Evolutionary conservation across 1,140 invertebrate genomes (phyloP).

Genomic region (Drosophila auraria): DNA sequence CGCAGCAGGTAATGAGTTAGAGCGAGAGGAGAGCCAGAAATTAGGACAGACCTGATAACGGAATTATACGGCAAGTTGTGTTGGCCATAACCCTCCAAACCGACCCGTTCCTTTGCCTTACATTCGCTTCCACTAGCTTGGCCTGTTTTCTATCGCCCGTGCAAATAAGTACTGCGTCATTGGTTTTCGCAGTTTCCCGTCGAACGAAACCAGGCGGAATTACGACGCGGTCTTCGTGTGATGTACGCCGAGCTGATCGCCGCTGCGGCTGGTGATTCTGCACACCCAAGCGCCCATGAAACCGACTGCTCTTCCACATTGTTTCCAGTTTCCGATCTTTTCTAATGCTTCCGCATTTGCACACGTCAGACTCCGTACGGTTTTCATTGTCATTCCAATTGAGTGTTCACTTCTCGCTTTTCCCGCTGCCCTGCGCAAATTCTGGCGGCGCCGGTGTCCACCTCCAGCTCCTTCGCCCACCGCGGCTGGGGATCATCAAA

Average conservation of each 20-base stretch:
- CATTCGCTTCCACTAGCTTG: background rate
- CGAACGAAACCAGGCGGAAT: slow-evolving; percentile 5
- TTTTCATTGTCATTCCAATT: slow-evolving; percentile 45
- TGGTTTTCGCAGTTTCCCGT: slow-evolving; percentile 21
- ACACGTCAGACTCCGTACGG: background rate
- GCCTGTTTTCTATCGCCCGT: slow-evolving; percentile 15
- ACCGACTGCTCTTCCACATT: background rate
- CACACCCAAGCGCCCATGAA: slow-evolving; percentile 17
- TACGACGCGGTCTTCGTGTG: slow-evolving; percentile 20
- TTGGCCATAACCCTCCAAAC: slow-evolving; percentile 11
- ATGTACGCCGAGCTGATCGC: slow-evolving; percentile 8
- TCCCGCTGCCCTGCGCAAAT: slow-evolving; percentile 40
- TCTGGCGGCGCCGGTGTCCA: slow-evolving; percentile 26
- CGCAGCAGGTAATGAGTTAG: slow-evolving; percentile 42
- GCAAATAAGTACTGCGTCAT: slow-evolving; percentile 30
- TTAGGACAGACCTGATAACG: slow-evolving; percentile 48
- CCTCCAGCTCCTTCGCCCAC: slow-evolving; percentile 5
- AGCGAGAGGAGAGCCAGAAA: slow-evolving; percentile 1
- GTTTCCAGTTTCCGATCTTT: slow-evolving; percentile 24
- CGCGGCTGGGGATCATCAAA: slow-evolving; percentile 12
- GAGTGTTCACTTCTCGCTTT: slow-evolving; percentile 14
- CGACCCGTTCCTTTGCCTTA: slow-evolving; percentile 5
- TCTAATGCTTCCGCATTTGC: slow-evolving; percentile 47
- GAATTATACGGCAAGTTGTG: slow-evolving; percentile 7
- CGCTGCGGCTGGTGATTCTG: slow-evolving; percentile 6